Evolutionary conservation across 2,113 vertebrate species (phyloP).

Genomic region (Galbula dea): DNA sequence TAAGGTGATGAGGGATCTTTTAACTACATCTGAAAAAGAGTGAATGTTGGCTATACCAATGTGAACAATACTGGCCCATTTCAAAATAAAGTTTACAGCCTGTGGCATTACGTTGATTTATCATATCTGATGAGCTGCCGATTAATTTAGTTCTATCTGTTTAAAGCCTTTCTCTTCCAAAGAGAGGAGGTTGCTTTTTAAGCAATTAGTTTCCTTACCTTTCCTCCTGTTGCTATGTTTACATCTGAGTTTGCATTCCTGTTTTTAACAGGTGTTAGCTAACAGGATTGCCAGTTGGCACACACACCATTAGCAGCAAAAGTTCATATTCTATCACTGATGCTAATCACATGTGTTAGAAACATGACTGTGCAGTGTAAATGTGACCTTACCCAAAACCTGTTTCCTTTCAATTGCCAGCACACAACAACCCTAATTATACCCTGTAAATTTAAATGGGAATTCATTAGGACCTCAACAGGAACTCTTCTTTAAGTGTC

Average conservation of each 20-base stretch:
- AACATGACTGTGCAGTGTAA: neutral
- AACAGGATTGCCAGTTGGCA: neutral
- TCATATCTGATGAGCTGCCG: neutral
- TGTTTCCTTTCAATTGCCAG: neutral
- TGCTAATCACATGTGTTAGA: neutral
- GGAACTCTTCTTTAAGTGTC: neutral
- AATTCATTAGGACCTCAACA: neutral
- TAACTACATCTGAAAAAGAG: neutral
- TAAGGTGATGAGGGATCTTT: neutral
- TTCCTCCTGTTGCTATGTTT: neutral
- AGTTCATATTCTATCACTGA: neutral
- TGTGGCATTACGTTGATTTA: neutral
- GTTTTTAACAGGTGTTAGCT: neutral
- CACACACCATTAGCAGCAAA: neutral
- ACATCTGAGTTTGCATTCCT: neutral
- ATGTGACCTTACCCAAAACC: rapidly evolving
- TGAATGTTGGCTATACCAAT: neutral
- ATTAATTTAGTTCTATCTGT: neutral
- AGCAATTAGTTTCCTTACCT: neutral
- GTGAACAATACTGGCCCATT: neutral
- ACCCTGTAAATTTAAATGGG: neutral
- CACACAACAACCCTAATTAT: neutral
- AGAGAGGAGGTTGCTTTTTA: neutral
- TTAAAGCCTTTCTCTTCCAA: neutral
- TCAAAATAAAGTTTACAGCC: neutral